Conservation (phyloP, 2,113 vertebrate genomes). For the Oxyura jamaicensis region DNA sequence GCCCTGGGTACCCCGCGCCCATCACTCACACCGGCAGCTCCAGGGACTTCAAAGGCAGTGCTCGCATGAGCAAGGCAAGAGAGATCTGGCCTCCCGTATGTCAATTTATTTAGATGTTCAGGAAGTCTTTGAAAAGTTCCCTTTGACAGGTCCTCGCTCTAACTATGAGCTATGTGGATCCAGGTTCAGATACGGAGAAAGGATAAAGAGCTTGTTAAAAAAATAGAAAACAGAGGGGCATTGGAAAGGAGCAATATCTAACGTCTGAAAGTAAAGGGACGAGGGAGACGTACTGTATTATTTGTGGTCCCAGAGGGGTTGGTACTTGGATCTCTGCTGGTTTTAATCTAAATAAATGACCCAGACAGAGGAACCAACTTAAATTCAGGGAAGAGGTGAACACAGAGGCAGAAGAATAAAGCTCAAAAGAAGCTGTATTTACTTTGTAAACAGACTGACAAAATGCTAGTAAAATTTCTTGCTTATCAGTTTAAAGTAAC, state of each 20-base stretch:
- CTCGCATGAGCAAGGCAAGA: neutral
- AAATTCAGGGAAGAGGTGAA: slow-evolving; percentile 27
- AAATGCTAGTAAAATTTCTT: neutral
- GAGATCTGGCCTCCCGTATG: neutral
- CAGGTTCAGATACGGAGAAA: neutral
- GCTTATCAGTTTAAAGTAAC: neutral
- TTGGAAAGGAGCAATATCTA: neutral
- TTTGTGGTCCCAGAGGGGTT: slow-evolving; percentile 7
- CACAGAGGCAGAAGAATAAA: neutral
- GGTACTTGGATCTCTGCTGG: slow-evolving; percentile 21
- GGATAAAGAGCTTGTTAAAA: slow-evolving; percentile 24
- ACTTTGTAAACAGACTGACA: slow-evolving; percentile 22
- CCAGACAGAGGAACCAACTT: neutral
- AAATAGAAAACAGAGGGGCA: slow-evolving; percentile 24
- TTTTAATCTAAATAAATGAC: slow-evolving; percentile 67
- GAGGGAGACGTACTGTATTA: neutral
- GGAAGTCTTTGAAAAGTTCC: slow-evolving; percentile 29
- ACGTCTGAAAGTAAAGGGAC: neutral
- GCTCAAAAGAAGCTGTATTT: neutral
- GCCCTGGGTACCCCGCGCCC: neutral
- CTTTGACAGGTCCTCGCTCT: neutral
- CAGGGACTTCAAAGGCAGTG: neutral
- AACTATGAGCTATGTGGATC: neutral
- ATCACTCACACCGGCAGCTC: neutral
- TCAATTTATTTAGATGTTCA: slow-evolving; percentile 11